phyloP scores from a whole-genome alignment of 92 coral and sea anemone species.

The Heliopora coerulea region DNA sequence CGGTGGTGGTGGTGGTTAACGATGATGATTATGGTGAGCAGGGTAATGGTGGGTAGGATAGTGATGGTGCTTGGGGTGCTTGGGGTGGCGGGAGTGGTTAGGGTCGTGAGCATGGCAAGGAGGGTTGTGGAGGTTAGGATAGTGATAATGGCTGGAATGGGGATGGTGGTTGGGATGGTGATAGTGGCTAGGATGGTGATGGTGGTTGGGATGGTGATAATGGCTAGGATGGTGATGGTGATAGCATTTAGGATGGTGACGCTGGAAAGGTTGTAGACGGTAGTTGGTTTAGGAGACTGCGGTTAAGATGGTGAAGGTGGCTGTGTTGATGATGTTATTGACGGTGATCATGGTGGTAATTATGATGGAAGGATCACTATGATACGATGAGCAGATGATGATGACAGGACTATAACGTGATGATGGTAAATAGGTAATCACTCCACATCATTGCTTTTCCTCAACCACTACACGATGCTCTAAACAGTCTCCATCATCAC shows the following conservation, averaged over 20 bases:
- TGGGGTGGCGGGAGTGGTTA: too few species aligned
- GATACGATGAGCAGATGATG: background rate
- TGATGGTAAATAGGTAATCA: too few species aligned
- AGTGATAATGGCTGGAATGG: background rate
- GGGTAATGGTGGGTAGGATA: too few species aligned
- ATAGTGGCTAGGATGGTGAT: background rate
- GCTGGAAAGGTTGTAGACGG: background rate
- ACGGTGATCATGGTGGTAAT: background rate
- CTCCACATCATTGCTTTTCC: too few species aligned
- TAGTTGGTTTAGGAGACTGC: too few species aligned
- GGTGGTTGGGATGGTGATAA: background rate
- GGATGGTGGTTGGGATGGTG: background rate
- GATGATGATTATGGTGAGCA: too few species aligned
- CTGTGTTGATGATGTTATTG: background rate
- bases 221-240: conserved; percentile 3
- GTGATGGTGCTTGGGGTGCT: too few species aligned
- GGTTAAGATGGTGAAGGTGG: background rate
- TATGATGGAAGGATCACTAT: background rate
- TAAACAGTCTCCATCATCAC: too few species aligned
- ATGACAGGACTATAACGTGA: too few species aligned
- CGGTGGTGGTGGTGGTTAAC: too few species aligned
- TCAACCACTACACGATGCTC: too few species aligned
- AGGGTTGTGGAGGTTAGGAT: background rate
- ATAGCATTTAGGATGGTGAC: background rate
- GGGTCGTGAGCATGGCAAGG: background rate